Evolutionary conservation across 2,797 vertebrate species (phyloP).

Genomic region (Enteromius trimaculatus): DNA sequence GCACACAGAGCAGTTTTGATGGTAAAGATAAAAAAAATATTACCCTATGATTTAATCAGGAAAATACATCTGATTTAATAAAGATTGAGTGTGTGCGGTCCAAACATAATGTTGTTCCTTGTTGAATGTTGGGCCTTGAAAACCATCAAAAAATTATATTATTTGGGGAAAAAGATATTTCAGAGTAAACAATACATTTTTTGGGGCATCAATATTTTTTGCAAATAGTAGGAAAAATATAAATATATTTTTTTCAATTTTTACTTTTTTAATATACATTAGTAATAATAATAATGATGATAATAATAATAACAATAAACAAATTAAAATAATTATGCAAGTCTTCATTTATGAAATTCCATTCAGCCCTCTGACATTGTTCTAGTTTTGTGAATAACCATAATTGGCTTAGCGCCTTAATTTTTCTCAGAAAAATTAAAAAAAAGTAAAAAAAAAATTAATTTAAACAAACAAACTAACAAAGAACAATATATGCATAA

Average conservation of each 20-base stretch:
- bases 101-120: background rate
- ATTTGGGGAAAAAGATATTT: background rate
- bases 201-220: conserved; percentile 3
- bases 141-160: background rate
- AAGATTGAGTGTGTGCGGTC: background rate
- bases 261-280: background rate
- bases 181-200: background rate
- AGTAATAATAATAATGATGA: background rate
- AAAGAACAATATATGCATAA: background rate
- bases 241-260: background rate
- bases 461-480: background rate
- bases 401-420: conserved; percentile 28
- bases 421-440: conserved; percentile 39
- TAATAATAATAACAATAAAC: background rate
- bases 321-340: background rate
- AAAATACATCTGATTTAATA: background rate
- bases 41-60: background rate
- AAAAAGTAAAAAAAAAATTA: background rate
- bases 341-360: conserved; percentile 27
- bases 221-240: background rate
- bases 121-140: conserved; percentile 1
- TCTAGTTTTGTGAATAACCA: conserved; percentile 3
- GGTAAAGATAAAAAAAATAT: background rate
- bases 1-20: background rate
- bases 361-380: conserved; percentile 33